Base-by-base conservation (phyloP, 2,888 invertebrate genomes). In the Artemia sinica region DNA sequence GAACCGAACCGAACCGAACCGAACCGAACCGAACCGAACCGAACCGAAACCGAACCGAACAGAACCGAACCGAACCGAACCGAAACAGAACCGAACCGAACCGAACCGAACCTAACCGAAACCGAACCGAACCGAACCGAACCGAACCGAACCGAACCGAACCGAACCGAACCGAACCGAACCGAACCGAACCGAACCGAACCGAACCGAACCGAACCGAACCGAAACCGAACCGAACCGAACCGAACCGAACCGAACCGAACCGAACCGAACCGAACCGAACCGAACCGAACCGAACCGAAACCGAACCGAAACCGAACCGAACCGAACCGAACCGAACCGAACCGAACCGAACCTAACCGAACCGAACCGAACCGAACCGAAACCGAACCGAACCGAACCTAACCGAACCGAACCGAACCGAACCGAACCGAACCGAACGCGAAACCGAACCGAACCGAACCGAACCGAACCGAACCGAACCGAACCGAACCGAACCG, bases 101-200 rank as follows among this genome's bases (percentile, higher is more conserved):
- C n/a, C n/a, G n/a, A n/a, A n/a, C n/a, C n/a, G n/a, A n/a, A n/a
- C n/a, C n/a, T n/a, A n/a, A n/a, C n/a, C n/a, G 52, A n/a, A 52
- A 52, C n/a, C 52, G 58, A 69, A 69, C 70, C 69, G 58, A 69
- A 70, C 69, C 70, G 58, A 70, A 70, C 69, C 70, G 58, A 69
- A 70, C 70, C 70, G 28, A 70, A 69, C 69, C 65, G 70, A 69
- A 70, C 70, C 69, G n/a, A 70, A 70, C 41, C 70, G 65, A 70
- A 70, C 51, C 70, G 58, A 69, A 70, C 69, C 65, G 28, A 69
- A 70, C 70, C 70, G 65, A 69, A 67, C 68, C 65, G 13, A 70
- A 51, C 70, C 69, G 58, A 69, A 69, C 70, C 69, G 58, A 70
- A 41, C 69, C 70, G 66, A 70, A 49, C 65, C 70, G 66, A 70